phyloP scores from a whole-genome alignment of 2,888 invertebrate genomes.

The Nymphalis urticae region DNA sequence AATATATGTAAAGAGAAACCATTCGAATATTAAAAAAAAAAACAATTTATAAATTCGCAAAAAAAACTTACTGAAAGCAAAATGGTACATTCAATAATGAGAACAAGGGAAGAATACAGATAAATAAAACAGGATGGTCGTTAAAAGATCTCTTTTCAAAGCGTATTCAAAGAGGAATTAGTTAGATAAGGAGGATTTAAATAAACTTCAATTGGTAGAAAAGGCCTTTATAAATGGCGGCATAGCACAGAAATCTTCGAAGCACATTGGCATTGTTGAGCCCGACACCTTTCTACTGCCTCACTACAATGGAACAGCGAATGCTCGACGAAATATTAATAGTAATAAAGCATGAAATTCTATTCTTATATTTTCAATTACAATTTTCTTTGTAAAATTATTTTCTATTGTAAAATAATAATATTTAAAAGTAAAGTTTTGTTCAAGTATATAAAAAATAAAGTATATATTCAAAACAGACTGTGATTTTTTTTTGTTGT shows the following conservation, averaged over 20 bases:
- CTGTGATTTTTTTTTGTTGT: too few species aligned
- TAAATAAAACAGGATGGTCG: neutral
- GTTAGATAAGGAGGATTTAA: slow-evolving; percentile 33
- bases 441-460: neutral
- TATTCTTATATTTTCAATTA: slow-evolving; percentile 8
- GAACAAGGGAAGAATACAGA: neutral
- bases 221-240: slow-evolving; percentile 33
- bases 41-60: neutral
- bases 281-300: slow-evolving; percentile 28
- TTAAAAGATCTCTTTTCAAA: slow-evolving; percentile 1
- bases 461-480: too few species aligned
- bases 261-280: slow-evolving; percentile 33
- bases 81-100: neutral
- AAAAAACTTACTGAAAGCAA: slow-evolving; percentile 1
- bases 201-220: slow-evolving; percentile 36
- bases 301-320: slow-evolving; percentile 22
- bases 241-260: slow-evolving; percentile 32
- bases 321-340: slow-evolving; percentile 22
- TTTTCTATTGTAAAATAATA: neutral
- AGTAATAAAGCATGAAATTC: slow-evolving; percentile 23
- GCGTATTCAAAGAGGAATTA: slow-evolving; percentile 19
- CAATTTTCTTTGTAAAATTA: slow-evolving; percentile 5
- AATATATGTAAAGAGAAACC: neutral
- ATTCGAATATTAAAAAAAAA: neutral
- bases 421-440: neutral